These are phyloP conservation scores for Scaptomyza caliginosa DNA, from an alignment of 2,888 invertebrate genomes.

Conservation along the genomic window DNA sequence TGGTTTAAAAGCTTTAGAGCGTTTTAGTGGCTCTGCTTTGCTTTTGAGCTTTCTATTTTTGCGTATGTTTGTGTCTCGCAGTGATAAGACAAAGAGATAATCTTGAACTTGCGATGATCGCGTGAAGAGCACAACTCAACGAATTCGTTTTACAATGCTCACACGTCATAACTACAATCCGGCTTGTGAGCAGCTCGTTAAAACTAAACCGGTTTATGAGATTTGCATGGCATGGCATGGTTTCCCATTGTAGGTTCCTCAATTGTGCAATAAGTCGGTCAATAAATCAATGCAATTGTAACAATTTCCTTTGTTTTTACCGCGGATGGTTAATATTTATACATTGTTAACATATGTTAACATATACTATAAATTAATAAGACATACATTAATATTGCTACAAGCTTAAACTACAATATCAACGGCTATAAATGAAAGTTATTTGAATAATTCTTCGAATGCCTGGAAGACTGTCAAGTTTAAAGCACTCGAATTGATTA, in stretches of 20 bases:
- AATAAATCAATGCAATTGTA: slow-evolving; percentile 2
- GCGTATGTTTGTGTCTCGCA: background rate
- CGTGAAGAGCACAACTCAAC: slow-evolving; percentile 9
- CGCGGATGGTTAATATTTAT: too few relatives aligned
- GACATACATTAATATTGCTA: too few relatives aligned
- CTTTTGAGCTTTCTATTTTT: background rate
- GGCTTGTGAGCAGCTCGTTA: slow-evolving; percentile 23
- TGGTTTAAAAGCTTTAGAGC: slow-evolving; percentile 38
- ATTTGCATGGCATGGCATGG: slow-evolving; percentile 3
- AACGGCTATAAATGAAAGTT: too few relatives aligned
- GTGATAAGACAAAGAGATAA: slow-evolving; percentile 37
- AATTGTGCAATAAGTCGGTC: slow-evolving; percentile 16
- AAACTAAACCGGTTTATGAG: slow-evolving; percentile 36
- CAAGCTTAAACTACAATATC: too few relatives aligned
- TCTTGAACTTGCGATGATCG: slow-evolving; percentile 23
- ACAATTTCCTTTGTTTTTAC: background rate
- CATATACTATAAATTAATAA: too few relatives aligned
- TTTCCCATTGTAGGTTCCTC: background rate
- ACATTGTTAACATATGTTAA: too few relatives aligned
- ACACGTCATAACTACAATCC: slow-evolving; percentile 8
- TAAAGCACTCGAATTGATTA: background rate
- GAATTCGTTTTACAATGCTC: slow-evolving; percentile 16
- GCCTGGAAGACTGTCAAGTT: background rate
- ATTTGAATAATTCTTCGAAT: background rate
- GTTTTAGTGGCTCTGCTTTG: background rate